Evolutionary conservation across 2,888 invertebrate species (phyloP).

Genomic region (Limnephilus marmoratus): DNA sequence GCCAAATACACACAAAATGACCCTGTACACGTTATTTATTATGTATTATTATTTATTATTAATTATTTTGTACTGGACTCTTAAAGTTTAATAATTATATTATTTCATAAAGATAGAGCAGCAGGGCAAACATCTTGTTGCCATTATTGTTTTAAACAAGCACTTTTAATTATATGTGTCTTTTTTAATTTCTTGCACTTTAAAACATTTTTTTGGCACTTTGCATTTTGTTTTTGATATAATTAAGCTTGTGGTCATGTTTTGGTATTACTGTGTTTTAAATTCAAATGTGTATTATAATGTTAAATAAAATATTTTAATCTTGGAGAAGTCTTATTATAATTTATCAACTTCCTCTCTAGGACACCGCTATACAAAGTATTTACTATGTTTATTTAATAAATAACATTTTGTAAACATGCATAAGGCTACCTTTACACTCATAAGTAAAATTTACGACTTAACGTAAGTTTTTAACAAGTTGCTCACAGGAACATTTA

Average conservation of each 20-base stretch:
- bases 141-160: not conserved
- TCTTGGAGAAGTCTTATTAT: not conserved
- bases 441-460: too few species aligned
- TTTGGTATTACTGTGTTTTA: slow-evolving; percentile 22
- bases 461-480: too few species aligned
- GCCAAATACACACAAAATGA: too few species aligned
- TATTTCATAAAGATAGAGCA: not conserved
- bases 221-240: slow-evolving; percentile 14
- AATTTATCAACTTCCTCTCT: not conserved
- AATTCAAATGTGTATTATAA: slow-evolving; percentile 25
- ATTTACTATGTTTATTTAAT: too few species aligned
- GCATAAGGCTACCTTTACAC: too few species aligned
- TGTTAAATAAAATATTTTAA: slow-evolving; percentile 29
- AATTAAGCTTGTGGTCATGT: not conserved
- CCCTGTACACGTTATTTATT: too few species aligned
- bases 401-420: too few species aligned
- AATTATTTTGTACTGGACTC: too few species aligned
- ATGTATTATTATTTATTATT: too few species aligned
- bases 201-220: not conserved
- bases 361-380: too few species aligned
- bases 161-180: not conserved
- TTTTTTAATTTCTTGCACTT: not conserved
- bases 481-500: too few species aligned
- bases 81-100: too few species aligned
- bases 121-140: not conserved